Base-by-base conservation (phyloP, 2,797 vertebrate species). In the Cirrhinus molitorella region DNA sequence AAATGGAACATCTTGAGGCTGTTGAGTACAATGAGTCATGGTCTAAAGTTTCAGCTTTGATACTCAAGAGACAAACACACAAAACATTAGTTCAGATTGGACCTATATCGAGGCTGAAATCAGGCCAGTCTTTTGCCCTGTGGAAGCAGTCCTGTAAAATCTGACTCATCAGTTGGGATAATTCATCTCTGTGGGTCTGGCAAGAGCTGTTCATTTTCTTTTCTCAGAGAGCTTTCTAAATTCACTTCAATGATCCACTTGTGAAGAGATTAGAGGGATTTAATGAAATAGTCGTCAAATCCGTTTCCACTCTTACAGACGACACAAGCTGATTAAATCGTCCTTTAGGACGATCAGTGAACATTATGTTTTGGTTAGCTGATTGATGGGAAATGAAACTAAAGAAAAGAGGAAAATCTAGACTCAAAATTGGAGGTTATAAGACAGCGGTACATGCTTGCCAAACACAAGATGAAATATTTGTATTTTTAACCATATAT, bases 261-360 rank as follows among this genome's bases (percentile, higher is more conserved):
- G 53, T 63, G 63, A 81, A 73, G 68, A 73, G 68, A 81, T 81
- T 73, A 73, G 28, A 81, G 79, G 79, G 79, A 61, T 28, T 81
- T 72, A 77, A 77, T 77, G 75, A 77, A 77, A 77, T 23, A 71
- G 53, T 61, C 19, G 21, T 34, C 79, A 63, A 81, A 81, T 81
- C 79, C 55, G 14, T 45, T 72, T 72, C 68, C 28, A 31, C 63
- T 72, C 19, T 23, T 16, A 72, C 79, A 61, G 25, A 34, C 25
- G 0, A 63, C 25, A 19, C 43, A 63, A 81, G 43, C 68, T 61
- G 79, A 37, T 81, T 73, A 63, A 81, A 73, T 72, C 5, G 28
- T 1, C 13, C 55, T 72, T 40, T 34, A 23, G 21, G 55, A 47
- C 12, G 9, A 71, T 72, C 25, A 72, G 2, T 8, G 40, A 11